Percentiles rank a stretch among this genome's conserved stretches.
phyloP scores from a whole-genome alignment of 2,888 invertebrate genomes.

The Protonemura montana region DNA sequence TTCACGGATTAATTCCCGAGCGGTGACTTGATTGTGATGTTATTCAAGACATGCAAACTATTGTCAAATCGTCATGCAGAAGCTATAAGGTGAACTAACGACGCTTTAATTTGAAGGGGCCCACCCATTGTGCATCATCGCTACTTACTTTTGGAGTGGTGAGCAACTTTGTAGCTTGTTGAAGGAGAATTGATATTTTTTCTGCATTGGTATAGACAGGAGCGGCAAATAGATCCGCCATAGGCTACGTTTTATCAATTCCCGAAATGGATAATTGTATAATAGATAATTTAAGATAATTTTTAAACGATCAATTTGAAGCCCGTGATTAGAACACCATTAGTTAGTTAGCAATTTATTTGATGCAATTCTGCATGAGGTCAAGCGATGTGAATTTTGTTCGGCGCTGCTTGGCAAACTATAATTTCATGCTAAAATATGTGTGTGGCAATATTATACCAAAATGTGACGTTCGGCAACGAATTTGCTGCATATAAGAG shows the following conservation, averaged over 20 bases:
- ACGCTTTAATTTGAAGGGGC: slow-evolving; percentile 47
- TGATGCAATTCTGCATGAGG: background rate
- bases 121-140: slow-evolving; percentile 44
- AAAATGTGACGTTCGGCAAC: background rate
- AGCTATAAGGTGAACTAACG: slow-evolving; percentile 45
- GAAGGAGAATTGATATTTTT: background rate
- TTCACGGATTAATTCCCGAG: background rate
- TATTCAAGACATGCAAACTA: slow-evolving; percentile 27
- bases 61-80: background rate
- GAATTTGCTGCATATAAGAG: slow-evolving; percentile 15
- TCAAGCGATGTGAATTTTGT: background rate
- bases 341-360: background rate
- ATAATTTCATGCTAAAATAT: background rate
- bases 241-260: background rate
- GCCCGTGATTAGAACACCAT: background rate
- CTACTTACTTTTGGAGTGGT: background rate
- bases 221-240: background rate
- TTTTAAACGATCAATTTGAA: background rate
- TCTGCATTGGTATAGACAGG: background rate
- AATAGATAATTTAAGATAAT: background rate
- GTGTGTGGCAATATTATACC: background rate
- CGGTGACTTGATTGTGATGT: background rate
- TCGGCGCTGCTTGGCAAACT: background rate
- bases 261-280: too few relatives aligned
- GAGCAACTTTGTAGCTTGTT: background rate